A percentile compares a stretch with the other conserved stretches of the same genome.
Evolutionary conservation across 2,888 invertebrate genomes (phyloP).

Genomic region (Catocala sponsa): DNA sequence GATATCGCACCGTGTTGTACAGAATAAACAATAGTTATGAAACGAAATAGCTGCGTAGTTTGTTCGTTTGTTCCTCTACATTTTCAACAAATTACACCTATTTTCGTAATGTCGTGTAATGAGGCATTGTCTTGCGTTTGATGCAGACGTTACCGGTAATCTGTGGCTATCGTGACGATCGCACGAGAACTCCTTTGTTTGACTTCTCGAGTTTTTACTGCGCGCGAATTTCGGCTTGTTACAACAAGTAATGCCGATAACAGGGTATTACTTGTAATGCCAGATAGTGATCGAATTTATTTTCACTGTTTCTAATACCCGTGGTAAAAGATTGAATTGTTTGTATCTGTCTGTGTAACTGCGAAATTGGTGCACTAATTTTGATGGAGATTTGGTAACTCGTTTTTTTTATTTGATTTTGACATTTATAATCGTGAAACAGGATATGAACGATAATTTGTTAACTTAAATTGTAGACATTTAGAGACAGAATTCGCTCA

Average conservation of each 20-base stretch:
- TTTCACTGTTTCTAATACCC: too few relatives aligned
- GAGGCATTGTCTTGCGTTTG: slow-evolving; percentile 49
- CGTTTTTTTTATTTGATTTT: too few relatives aligned
- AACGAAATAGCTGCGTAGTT: slow-evolving; percentile 46
- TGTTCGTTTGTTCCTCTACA: slow-evolving; percentile 26
- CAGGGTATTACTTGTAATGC: neutral
- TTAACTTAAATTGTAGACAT: too few relatives aligned
- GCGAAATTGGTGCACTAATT: too few relatives aligned
- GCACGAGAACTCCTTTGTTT: slow-evolving; percentile 41
- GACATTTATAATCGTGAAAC: too few relatives aligned
- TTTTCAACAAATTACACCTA: slow-evolving; percentile 55
- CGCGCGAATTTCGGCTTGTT: neutral
- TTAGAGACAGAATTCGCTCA: too few relatives aligned
- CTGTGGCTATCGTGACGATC: slow-evolving; percentile 27
- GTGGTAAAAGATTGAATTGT: too few relatives aligned
- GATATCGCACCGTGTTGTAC: slow-evolving; percentile 13
- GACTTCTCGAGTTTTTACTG: neutral
- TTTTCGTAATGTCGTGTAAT: slow-evolving; percentile 53
- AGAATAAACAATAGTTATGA: slow-evolving; percentile 44
- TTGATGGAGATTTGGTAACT: too few relatives aligned
- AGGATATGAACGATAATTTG: too few relatives aligned
- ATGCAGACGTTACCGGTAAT: slow-evolving; percentile 36
- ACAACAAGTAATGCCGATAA: neutral
- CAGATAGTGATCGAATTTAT: neutral
- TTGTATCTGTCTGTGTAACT: too few relatives aligned